Evolutionary conservation across 2,888 invertebrate genomes (phyloP).

Genomic region (Gymnoscelis rufifasciata): DNA sequence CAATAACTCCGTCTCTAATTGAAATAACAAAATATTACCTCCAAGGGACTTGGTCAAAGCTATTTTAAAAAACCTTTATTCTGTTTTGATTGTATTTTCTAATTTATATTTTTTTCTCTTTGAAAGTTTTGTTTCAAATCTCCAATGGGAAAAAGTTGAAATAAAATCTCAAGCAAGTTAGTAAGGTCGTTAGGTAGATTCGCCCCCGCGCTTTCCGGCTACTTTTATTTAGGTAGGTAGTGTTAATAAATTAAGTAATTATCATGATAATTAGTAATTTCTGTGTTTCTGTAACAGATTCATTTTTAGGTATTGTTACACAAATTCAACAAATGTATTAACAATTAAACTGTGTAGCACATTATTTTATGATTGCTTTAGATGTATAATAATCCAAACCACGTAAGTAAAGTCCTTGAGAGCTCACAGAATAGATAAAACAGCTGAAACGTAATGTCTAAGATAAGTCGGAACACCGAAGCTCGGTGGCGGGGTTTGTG

Average conservation of each 20-base stretch:
- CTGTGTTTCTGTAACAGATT: no score
- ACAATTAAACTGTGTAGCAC: no score
- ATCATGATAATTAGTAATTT: no score
- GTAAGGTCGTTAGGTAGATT: no score
- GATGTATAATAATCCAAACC: no score
- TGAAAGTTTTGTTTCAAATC: background rate
- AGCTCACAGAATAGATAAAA: constrained; percentile 1
- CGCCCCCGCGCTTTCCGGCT: no score
- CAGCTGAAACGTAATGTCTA: constrained; percentile 4
- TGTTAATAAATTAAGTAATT: no score
- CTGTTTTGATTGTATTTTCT: background rate
- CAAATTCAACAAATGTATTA: no score
- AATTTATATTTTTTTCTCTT: background rate
- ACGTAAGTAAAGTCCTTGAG: background rate
- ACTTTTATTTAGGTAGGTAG: no score
- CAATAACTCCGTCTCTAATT: constrained; percentile 12
- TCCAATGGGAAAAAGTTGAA: background rate
- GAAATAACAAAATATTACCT: constrained; percentile 6
- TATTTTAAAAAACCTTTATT: background rate
- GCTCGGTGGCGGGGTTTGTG: constrained; percentile 13
- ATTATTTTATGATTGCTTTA: no score
- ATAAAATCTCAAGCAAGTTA: no score
- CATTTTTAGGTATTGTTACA: no score
- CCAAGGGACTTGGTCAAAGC: background rate
- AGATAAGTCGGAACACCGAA: constrained; percentile 8